Base-by-base conservation (phyloP, 1,140 invertebrate species). In the Caenorhabditis latens region DNA sequence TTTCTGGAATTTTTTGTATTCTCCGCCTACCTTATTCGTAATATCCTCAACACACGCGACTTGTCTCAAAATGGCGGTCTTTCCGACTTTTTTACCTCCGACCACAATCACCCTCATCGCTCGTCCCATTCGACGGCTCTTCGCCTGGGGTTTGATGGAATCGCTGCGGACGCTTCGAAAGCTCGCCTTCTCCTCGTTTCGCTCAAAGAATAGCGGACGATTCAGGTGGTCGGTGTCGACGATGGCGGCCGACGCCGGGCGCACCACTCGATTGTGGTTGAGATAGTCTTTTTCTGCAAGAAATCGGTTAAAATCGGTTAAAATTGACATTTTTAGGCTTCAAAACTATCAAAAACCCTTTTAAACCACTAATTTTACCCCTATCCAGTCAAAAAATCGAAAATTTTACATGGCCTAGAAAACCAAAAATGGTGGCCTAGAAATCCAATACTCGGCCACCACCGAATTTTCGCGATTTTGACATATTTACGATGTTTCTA, bases 31-130 rank as follows among this genome's bases (percentile, higher is more conserved):
- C 86, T 87, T 50, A 57, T 82, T 50, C 14, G 90, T 90, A 24
- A 89, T 86, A 79, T 91, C 85, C 14, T 86, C 82, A 84, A 83
- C 71, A 48, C 84, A 86, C 7, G 88, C 89, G 14, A 91, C 83
- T 83, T 90, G 90, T 42, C 83, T 86, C 71, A 90, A 67, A 58
- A 90, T 83, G 14, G 90, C 87, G 7, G 90, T 91, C 61, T 90
- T 90, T 24, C 90, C 90, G 19, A 83, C 83, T 58, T 87, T 89
- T 46, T 88, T 75, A 42, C 84, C 84, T 42, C 90, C 90, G 32
- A 84, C 50, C 46, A 90, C 87, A 50, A 90, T 84, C 21, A 90
- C 85, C 48, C 90, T 79, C 90, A 90, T 90, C 42, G 84, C 84
- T 89, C 89, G 63, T 13, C 89, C 71, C 87, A 88, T 88, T 79